Evolutionary conservation across 2,888 invertebrate genomes (phyloP), one percentile per base, ranked within the genome.

Genomic region (Cylloceria caligata): DNA sequence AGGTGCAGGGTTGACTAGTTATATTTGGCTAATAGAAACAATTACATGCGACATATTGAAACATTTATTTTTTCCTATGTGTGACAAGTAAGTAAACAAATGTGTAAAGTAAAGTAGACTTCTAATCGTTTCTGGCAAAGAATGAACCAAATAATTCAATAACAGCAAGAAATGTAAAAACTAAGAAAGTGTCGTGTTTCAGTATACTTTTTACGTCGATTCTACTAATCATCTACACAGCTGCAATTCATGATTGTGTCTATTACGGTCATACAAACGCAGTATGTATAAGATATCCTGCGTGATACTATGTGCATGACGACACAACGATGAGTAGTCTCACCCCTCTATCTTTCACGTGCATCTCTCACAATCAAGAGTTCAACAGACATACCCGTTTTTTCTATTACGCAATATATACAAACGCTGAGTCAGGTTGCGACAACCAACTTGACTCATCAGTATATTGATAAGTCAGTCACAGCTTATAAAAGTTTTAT

Each of bases 401-500:
- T 55, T 27, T 55, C 3, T 27, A 2, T 27, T 27, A 2, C 55
- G 27, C 13, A 55, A 7, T 9, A 49, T 21, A 24, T 21, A 49
- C 19, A 11, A 19, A 3, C n/a, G n/a, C n/a, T n/a, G n/a, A n/a
- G n/a, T n/a, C n/a, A n/a, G n/a, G n/a, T n/a, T n/a, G n/a, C n/a
- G n/a, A n/a, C 1, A 49, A 7, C 7, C n/a, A n/a, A 7, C 19
- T 24, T 11, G 21, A 11, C 21, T 49, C 49, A 49, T 49, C 49
- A 16, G 27, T 52, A 24, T 13, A 27, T 52, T 27, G 24, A 27
- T 13, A 13, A 47, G 30, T 67, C n/a, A 7, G 5, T 9, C 45
- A 11, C 5, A 3, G 67, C 27, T 47, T 19, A 16, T 65, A 24
- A 45, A 30, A 47, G 34, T 67, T 13, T 11, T 34, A 68, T 68